Conservation (phyloP, 37 sponge, comb jelly and placozoan genomes). For the Halisarca cf. caerulea region DNA sequence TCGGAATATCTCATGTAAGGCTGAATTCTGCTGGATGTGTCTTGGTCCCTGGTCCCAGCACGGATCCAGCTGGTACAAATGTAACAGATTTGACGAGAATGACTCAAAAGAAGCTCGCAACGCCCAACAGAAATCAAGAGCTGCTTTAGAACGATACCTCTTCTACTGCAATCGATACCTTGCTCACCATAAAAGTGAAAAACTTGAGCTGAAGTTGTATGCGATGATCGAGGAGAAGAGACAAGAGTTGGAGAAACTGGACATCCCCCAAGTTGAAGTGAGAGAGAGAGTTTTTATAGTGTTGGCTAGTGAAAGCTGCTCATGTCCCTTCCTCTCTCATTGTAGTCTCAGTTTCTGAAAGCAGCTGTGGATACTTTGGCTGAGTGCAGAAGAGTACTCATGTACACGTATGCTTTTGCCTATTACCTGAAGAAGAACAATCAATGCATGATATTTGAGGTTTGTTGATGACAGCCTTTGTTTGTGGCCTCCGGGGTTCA, state of each 20-base stretch:
- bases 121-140: constrained; percentile 73
- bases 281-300: neutral
- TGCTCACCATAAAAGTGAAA: constrained; percentile 78
- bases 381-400: constrained; percentile 80
- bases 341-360: constrained; percentile 83
- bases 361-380: constrained; percentile 88
- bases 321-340: neutral
- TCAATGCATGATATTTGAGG: constrained; percentile 88
- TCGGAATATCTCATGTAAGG: constrained; percentile 62
- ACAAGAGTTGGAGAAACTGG: constrained; percentile 79
- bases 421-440: constrained; percentile 90
- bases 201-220: constrained; percentile 82
- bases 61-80: constrained; percentile 95
- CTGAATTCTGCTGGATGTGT: constrained; percentile 94
- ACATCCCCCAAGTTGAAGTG: constrained; percentile 86
- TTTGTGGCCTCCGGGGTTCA: neutral
- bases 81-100: constrained; percentile 82
- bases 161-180: constrained; percentile 91
- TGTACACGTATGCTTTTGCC: constrained; percentile 93
- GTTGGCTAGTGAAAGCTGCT: neutral
- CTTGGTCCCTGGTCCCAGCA: constrained; percentile 92
- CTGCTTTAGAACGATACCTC: constrained; percentile 80
- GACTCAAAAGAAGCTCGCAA: constrained; percentile 77
- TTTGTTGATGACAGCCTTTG: neutral
- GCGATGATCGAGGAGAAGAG: constrained; percentile 77